Conservation (phyloP, 2,797 vertebrate species). For the Phrynocephalus forsythii region DNA sequence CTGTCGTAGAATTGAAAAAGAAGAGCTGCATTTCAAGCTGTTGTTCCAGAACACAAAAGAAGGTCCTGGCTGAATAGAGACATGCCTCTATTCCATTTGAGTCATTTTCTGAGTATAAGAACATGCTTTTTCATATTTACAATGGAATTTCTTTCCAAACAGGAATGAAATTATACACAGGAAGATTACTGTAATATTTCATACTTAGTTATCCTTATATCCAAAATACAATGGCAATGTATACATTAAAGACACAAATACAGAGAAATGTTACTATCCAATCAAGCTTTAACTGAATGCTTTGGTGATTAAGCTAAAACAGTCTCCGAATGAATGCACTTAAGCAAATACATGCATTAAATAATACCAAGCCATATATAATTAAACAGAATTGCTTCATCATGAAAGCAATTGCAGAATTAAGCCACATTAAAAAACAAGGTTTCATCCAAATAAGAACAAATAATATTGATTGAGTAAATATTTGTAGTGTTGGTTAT, state of each 20-base stretch:
- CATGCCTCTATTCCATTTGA: conserved; percentile 13
- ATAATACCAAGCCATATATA: neutral
- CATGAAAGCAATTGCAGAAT: neutral
- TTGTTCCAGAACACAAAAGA: conserved; percentile 27
- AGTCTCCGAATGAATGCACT: neutral
- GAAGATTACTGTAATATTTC: neutral
- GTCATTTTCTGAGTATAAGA: conserved; percentile 47
- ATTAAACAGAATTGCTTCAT: neutral
- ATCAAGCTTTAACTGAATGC: conserved; percentile 4
- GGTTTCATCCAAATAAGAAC: conserved; percentile 1
- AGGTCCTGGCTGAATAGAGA: neutral
- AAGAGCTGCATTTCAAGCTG: neutral
- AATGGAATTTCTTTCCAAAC: conserved; percentile 15
- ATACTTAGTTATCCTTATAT: conserved; percentile 22
- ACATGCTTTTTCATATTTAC: conserved; percentile 4
- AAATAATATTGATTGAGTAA: conserved; percentile 13
- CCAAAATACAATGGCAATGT: conserved; percentile 4
- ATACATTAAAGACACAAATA: neutral
- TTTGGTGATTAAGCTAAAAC: neutral
- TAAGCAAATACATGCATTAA: neutral
- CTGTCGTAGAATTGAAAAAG: conserved; percentile 36
- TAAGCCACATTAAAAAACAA: conserved; percentile 36
- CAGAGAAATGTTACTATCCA: neutral
- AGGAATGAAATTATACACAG: conserved; percentile 3
- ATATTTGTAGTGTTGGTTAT: neutral